A percentile compares a stretch with the other conserved stretches of the same genome.
Evolutionary conservation across 1,140 invertebrate species (phyloP).

Genomic region (Halesus radiatus): DNA sequence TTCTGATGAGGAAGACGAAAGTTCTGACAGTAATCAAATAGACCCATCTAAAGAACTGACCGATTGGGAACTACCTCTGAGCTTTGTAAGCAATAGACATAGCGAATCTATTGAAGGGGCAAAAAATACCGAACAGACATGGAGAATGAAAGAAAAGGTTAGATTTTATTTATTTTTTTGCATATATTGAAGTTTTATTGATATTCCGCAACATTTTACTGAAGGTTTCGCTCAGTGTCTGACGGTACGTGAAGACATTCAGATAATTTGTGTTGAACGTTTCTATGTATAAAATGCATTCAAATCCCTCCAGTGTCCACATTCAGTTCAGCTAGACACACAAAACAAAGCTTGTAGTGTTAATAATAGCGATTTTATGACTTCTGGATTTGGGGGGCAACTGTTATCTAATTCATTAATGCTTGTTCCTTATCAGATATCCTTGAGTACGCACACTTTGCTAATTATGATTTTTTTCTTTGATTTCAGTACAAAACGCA

Average conservation of each 20-base stretch:
- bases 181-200: not conserved
- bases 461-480: slow-evolving; percentile 22
- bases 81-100: slow-evolving; percentile 81
- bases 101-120: slow-evolving; percentile 82
- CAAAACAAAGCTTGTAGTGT: not conserved
- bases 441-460: slow-evolving; percentile 49
- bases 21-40: slow-evolving; percentile 84
- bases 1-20: slow-evolving; percentile 73
- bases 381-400: not conserved
- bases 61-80: slow-evolving; percentile 77
- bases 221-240: too few relatives aligned
- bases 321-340: not conserved
- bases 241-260: too few relatives aligned
- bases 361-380: not conserved
- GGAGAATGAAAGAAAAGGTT: slow-evolving; percentile 94
- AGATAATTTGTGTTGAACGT: too few relatives aligned
- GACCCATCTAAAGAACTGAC: slow-evolving; percentile 76
- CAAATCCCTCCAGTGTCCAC: not conserved
- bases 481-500: slow-evolving; percentile 94
- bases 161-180: slow-evolving; percentile 25
- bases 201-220: not conserved
- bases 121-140: slow-evolving; percentile 82
- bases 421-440: slow-evolving; percentile 1
- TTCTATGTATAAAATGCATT: too few relatives aligned
- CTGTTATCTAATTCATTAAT: slow-evolving; percentile 22